Evolutionary conservation across 2,888 invertebrate genomes (phyloP), one percentile per base, ranked within the genome.

Genomic region (Idaea straminata): DNA sequence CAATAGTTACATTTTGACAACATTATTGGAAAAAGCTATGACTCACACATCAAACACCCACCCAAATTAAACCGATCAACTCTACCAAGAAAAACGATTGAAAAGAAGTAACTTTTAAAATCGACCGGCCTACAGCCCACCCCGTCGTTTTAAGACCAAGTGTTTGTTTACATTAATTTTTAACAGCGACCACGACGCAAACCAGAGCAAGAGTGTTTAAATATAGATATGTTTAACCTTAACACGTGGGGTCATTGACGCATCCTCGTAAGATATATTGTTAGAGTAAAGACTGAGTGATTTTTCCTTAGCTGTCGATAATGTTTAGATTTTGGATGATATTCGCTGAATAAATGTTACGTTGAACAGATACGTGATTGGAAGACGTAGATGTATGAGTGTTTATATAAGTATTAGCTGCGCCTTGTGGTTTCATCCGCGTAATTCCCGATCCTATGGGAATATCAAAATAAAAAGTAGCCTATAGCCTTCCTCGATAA

Each of bases 131-230:
- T 47, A 7, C 13, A 47, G 59, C 59, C 91, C 91, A 91, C 91
- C 91, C 91, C 83, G 78, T 86, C 86, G 89, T 88, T 47, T 47
- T 47, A 88, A 83, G 88, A 89, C 84, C 80, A 71, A 75, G 80
- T 88, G 83, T 88, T 89, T 91, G 91, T 91, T 91, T 91, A 91
- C 87, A 72, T 90, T 83, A 90, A 86, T 91, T 91, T 91, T 91
- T 91, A n/a, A 91, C 90, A 89, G 88, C 91, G 80, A 87, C 89
- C 91, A 80, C 91, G 91, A 91, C 91, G 91, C 79, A 87, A 91
- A 90, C 91, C 91, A 92, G 91, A 91, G 82, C 89, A 84, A 87
- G 88, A 85, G 85, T 75, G 76, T 72, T 67, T 92, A 91, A 89
- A 88, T 86, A 86, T 92, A 91, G 90, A 85, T 71, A 71, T 77